Evolutionary conservation across 2,888 invertebrate species (phyloP).

Genomic region (Hydropsyche betteni): DNA sequence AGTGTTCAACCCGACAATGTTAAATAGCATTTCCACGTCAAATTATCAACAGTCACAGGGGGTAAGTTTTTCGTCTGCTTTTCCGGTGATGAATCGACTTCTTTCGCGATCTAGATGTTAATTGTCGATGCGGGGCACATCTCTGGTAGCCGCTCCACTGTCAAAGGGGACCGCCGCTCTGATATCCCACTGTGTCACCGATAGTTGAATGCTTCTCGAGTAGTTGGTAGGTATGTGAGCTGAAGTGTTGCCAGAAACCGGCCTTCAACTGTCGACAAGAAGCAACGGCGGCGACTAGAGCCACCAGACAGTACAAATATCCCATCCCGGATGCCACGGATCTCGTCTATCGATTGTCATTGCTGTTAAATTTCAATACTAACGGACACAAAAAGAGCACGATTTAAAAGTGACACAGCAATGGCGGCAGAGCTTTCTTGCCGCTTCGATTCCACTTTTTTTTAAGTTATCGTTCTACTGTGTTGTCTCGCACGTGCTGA

Average conservation of each 20-base stretch:
- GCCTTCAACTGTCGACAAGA: constrained; percentile 27
- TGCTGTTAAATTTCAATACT: constrained; percentile 27
- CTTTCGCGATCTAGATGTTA: constrained; percentile 21
- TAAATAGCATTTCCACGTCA: constrained; percentile 6
- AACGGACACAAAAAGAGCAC: background rate
- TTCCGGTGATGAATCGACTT: background rate
- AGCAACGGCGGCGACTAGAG: background rate
- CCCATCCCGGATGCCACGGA: constrained; percentile 22
- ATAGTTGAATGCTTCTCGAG: constrained; percentile 23
- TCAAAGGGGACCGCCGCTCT: constrained; percentile 33
- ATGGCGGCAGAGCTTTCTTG: too few species aligned
- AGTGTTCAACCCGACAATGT: too few species aligned
- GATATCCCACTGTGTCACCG: constrained; percentile 38
- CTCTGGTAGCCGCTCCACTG: constrained; percentile 8
- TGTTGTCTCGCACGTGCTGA: too few species aligned
- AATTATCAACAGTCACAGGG: background rate
- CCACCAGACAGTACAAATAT: constrained; percentile 26
- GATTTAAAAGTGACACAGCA: background rate
- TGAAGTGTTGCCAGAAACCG: constrained; percentile 38
- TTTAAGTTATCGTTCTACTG: too few species aligned
- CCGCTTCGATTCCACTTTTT: too few species aligned
- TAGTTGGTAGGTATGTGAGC: constrained; percentile 1
- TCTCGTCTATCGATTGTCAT: constrained; percentile 28
- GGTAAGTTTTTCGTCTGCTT: background rate
- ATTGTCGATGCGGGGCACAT: constrained; percentile 35